Evolutionary conservation across 2,888 invertebrate genomes (phyloP).

Genomic region (Kuschelorhynchus macadamiae): DNA sequence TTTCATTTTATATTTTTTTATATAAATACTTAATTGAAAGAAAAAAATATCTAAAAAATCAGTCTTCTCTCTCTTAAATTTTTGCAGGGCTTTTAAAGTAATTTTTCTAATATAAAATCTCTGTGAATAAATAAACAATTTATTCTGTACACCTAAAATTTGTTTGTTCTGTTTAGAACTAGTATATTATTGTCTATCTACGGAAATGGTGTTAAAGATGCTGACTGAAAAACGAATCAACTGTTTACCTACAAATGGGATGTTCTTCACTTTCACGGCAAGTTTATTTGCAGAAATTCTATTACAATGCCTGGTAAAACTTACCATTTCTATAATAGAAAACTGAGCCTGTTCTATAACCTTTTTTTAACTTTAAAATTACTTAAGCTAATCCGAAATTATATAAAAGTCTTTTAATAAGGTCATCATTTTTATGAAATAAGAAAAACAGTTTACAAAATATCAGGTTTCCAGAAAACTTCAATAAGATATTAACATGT

Average conservation of each 20-base stretch:
- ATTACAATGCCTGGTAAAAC: no score
- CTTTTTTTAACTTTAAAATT: no score
- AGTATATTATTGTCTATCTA: slow-evolving; percentile 7
- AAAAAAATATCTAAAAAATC: slow-evolving; percentile 33
- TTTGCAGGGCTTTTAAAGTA: slow-evolving; percentile 48
- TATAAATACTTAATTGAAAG: slow-evolving; percentile 37
- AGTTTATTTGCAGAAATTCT: no score
- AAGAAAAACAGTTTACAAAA: no score
- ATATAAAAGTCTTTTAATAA: slow-evolving; percentile 9
- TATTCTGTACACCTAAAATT: slow-evolving; percentile 55
- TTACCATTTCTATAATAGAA: no score
- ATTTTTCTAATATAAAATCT: slow-evolving; percentile 25
- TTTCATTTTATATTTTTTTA: slow-evolving; percentile 24
- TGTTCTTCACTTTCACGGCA: no score
- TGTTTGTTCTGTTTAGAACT: slow-evolving; percentile 14
- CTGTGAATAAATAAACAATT: slow-evolving; percentile 51
- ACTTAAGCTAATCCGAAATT: not conserved
- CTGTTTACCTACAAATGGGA: no score
- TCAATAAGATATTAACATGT: no score
- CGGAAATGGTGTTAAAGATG: slow-evolving; percentile 27
- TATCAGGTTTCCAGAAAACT: no score
- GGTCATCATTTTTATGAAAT: slow-evolving; percentile 11
- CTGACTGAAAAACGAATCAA: slow-evolving; percentile 17
- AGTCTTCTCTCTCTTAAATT: slow-evolving; percentile 56
- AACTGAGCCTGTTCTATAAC: no score